phyloP scores from a whole-genome alignment of 1,140 invertebrate species.

The Sitophilus oryzae region DNA sequence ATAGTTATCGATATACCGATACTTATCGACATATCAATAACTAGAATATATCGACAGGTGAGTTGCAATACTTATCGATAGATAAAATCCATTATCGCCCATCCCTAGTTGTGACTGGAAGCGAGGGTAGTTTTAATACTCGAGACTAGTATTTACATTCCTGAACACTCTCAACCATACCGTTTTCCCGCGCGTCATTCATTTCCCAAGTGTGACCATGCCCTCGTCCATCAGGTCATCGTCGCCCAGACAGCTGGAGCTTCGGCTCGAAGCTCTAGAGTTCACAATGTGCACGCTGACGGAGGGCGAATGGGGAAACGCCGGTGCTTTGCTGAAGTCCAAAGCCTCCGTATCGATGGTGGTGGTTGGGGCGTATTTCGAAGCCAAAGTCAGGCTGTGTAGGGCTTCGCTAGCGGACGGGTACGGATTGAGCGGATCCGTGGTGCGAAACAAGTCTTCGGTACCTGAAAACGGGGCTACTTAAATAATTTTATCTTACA shows the following conservation, averaged over 20 bases:
- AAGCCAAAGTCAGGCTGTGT: conserved; percentile 22
- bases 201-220: conserved; percentile 66
- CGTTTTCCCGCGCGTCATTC: too few species aligned
- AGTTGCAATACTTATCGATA: too few species aligned
- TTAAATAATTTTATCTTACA: too few species aligned
- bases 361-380: conserved; percentile 37
- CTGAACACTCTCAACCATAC: too few species aligned
- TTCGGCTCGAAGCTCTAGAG: conserved; percentile 63
- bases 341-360: conserved; percentile 32
- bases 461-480: conserved; percentile 18
- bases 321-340: conserved; percentile 35
- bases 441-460: conserved; percentile 18
- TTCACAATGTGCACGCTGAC: conserved; percentile 73
- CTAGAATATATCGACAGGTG: too few species aligned
- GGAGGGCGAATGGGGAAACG: conserved; percentile 59
- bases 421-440: conserved; percentile 23
- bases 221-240: conserved; percentile 88
- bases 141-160: too few species aligned
- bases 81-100: too few species aligned
- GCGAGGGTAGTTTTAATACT: too few species aligned
- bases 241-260: conserved; percentile 77
- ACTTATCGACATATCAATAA: too few species aligned
- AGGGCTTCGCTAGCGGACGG: conserved; percentile 23
- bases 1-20: too few species aligned
- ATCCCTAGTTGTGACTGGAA: too few species aligned